Conservation (phyloP, 2,797 vertebrate genomes). For the Myotis pilosus region DNA sequence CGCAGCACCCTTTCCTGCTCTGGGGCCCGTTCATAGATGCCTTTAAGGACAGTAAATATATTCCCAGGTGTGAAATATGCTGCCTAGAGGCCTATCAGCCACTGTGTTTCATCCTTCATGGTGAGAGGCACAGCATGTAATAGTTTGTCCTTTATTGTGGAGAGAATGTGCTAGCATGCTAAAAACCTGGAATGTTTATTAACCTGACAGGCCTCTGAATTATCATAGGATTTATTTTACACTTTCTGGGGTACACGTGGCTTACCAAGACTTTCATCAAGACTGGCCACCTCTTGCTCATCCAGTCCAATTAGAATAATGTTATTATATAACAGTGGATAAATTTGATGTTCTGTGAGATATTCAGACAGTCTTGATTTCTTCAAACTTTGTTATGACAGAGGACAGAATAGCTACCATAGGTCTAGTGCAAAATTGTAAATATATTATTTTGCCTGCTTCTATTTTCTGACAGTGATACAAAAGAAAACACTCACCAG, state of each 20-base stretch:
- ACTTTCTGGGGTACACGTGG: background rate
- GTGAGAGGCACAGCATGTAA: background rate
- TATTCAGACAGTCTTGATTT: slow-evolving; percentile 5
- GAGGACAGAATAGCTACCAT: slow-evolving; percentile 3
- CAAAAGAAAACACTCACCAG: slow-evolving; percentile 11
- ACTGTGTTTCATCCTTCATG: background rate
- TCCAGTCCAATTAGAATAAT: background rate
- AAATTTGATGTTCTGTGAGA: background rate
- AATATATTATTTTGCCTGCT: slow-evolving; percentile 19
- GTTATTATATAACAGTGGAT: background rate
- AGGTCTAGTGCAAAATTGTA: background rate
- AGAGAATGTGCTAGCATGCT: background rate
- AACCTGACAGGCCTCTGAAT: background rate
- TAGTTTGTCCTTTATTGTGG: background rate
- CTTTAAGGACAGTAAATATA: background rate
- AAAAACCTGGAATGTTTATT: background rate
- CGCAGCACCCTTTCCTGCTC: background rate
- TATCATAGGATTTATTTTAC: background rate
- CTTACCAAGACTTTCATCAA: background rate
- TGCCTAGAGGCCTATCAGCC: background rate
- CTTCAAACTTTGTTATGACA: slow-evolving; percentile 25
- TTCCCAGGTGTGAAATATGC: background rate
- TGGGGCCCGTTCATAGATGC: background rate
- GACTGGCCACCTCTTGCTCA: background rate
- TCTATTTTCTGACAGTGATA: slow-evolving; percentile 32